Conservation (phyloP, 2,113 vertebrate genomes). For the Hepsetus odoe region DNA sequence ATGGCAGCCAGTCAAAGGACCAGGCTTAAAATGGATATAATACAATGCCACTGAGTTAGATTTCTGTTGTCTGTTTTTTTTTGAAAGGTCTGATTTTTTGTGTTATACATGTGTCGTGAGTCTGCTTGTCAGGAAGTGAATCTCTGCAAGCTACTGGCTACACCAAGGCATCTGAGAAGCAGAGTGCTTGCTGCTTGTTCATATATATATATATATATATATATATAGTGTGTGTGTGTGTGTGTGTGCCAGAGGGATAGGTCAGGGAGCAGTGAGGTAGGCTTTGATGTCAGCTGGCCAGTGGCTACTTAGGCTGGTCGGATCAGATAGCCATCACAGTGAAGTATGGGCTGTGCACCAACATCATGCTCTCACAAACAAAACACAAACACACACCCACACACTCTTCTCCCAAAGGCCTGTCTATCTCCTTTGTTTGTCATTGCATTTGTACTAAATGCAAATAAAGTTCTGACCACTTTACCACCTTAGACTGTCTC, state of each 20-base stretch:
- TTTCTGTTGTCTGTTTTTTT: not conserved
- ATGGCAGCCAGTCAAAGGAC: too few species aligned
- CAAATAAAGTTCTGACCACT: not conserved
- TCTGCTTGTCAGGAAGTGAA: not conserved
- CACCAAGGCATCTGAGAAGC: not conserved
- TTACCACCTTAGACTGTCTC: not conserved
- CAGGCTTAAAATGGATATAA: too few species aligned
- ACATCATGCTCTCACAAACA: not conserved
- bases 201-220: not conserved
- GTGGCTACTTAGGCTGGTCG: constrained; percentile 64
- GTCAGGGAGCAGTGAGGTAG: constrained; percentile 45
- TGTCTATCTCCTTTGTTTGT: not conserved
- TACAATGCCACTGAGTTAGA: too few species aligned
- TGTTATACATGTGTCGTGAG: not conserved
- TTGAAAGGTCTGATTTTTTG: not conserved
- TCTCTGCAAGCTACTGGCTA: not conserved
- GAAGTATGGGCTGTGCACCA: not conserved
- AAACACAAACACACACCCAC: not conserved
- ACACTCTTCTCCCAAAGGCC: not conserved
- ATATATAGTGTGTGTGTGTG: not conserved
- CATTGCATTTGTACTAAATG: not conserved
- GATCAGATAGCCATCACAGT: constrained; percentile 67
- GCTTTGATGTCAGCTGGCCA: constrained; percentile 38
- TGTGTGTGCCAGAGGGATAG: not conserved
- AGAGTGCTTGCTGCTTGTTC: not conserved